These are phyloP conservation scores for Acomys russatus DNA, from an alignment of 2,797 vertebrate species.

Conservation along the genomic window DNA sequence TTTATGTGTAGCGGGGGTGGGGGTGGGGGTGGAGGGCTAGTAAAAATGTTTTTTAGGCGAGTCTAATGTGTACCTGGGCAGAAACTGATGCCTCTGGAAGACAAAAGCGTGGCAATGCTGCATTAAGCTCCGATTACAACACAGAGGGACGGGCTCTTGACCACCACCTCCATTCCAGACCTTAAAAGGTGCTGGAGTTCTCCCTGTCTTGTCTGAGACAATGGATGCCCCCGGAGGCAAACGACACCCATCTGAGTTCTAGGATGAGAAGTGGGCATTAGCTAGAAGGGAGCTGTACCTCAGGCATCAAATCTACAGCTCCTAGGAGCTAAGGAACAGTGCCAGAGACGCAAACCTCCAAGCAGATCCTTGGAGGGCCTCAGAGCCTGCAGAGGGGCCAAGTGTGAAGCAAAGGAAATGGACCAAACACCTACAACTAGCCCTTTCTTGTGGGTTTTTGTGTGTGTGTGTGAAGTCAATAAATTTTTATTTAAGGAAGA, in stretches of 20 bases:
- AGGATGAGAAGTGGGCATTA: neutral
- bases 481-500: no score
- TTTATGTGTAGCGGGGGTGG: no score
- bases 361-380: neutral
- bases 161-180: neutral
- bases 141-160: neutral
- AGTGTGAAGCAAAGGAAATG: conserved; percentile 44
- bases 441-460: conserved; percentile 69
- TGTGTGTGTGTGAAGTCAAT: no score
- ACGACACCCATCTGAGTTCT: neutral
- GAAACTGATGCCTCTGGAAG: conserved; percentile 1
- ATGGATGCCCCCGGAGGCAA: neutral
- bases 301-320: neutral
- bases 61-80: neutral
- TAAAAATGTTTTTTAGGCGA: neutral
- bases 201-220: neutral
- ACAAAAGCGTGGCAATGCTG: neutral
- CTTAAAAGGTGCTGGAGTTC: neutral
- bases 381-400: neutral
- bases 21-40: neutral
- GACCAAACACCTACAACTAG: conserved; percentile 60
- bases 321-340: neutral
- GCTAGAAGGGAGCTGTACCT: neutral
- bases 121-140: neutral
- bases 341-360: neutral